Evolutionary conservation across 2,888 invertebrate genomes (phyloP), one percentile per base, ranked within the genome.

Genomic region (Atherix ibis): DNA sequence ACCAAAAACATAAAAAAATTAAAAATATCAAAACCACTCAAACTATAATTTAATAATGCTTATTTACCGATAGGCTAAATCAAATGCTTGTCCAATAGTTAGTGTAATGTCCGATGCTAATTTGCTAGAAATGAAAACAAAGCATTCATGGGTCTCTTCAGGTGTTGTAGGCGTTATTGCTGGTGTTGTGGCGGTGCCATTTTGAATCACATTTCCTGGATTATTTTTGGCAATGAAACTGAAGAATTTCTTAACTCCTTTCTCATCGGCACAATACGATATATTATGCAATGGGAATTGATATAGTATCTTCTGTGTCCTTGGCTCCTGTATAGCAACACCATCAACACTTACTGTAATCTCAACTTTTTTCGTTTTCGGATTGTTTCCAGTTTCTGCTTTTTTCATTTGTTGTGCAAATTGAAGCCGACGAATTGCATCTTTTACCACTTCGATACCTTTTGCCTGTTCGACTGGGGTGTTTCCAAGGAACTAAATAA

Each of bases 221-320:
- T 37, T 32, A 52, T 44, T 46, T 47, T 62, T 62, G 36, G 46
- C 67, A 38, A 62, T 61, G 44, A 63, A 61, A 49, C 60, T 61
- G 64, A 97, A 94, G 65, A 94, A 92, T 48, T 88, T 84, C 61
- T 94, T 95, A 48, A 94, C 94, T 33, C 91, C 88, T 58, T 97
- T 97, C 63, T 97, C 97, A 57, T 97, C 97, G 2, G 97, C 95
- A 66, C 95, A 97, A 65, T 97, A 97, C 1, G 94, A 95, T 64
- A 97, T 97, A 64, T 92, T 76, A 60, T 95, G 94, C 29, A 97
- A 66, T 1, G 95, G 95, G 60, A 94, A 95, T 61, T 92, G 91
- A 62, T 92, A 84, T 54, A 92, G 69, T 37, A 92, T 87, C 53
- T 70, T 82, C 66, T 76, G 76, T 5, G 74, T 69, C 47, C 74